phyloP scores from a whole-genome alignment of 2,113 vertebrate species.

The Eurystomus gularis region DNA sequence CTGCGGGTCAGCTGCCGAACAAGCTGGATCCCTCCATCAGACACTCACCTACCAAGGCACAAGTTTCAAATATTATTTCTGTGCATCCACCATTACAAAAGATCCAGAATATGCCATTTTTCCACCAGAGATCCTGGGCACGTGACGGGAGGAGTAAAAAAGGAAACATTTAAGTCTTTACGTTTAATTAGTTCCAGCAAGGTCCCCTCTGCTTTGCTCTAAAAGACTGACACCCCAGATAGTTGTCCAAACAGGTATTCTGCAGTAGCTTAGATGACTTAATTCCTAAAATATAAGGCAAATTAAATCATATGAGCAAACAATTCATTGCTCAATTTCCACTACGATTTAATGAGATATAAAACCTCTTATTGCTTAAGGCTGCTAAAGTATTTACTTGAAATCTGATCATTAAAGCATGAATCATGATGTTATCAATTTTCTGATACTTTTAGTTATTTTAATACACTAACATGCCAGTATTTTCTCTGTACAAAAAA shows the following conservation, averaged over 20 bases:
- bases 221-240: neutral
- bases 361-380: constrained; percentile 34
- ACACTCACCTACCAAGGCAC: neutral
- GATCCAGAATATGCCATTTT: neutral
- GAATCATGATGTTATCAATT: neutral
- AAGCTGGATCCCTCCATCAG: neutral
- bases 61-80: neutral
- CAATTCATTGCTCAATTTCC: constrained; percentile 30
- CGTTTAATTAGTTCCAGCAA: neutral
- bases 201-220: neutral
- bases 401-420: neutral
- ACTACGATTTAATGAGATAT: neutral
- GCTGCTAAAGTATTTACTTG: constrained; percentile 36
- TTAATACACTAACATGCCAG: neutral
- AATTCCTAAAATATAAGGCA: constrained; percentile 39
- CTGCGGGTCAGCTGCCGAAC: neutral
- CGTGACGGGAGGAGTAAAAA: neutral
- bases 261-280: neutral
- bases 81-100: neutral
- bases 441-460: neutral
- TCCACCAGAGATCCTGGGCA: neutral
- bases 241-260: constrained; percentile 23
- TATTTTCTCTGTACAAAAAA: constrained; percentile 9
- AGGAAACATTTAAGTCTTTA: neutral
- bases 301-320: neutral